phyloP scores from a whole-genome alignment of 2,888 invertebrate species.

The Liopterus haemorrhoidalis region DNA sequence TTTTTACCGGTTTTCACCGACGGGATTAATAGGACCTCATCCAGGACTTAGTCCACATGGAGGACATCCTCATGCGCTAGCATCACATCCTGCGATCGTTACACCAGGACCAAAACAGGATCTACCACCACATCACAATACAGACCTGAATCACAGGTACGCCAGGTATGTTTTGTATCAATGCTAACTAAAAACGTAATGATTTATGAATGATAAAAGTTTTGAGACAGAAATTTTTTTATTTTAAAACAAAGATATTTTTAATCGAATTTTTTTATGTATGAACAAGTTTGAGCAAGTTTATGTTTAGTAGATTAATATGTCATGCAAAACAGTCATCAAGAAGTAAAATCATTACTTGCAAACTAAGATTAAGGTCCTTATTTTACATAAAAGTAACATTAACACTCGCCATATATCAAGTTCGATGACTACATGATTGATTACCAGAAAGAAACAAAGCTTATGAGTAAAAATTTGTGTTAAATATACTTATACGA shows the following conservation, averaged over 20 bases:
- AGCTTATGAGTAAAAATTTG: background rate
- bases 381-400: no score
- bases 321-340: no score
- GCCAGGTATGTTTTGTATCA: conserved; percentile 47
- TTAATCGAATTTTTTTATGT: background rate
- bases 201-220: background rate
- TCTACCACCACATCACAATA: conserved; percentile 49
- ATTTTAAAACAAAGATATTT: background rate
- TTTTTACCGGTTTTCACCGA: conserved; percentile 87
- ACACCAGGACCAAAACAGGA: conserved; percentile 73
- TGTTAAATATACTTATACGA: no score
- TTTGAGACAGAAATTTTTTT: conserved; percentile 1
- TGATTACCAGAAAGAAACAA: background rate
- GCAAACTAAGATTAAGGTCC: no score
- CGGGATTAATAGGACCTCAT: conserved; percentile 72
- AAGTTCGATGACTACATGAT: no score
- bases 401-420: no score
- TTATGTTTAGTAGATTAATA: no score
- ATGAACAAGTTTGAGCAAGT: no score
- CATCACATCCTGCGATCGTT: conserved; percentile 75
- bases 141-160: conserved; percentile 70
- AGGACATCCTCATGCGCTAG: conserved; percentile 60
- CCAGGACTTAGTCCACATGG: conserved; percentile 67
- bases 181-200: background rate
- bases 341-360: no score